Evolutionary conservation across 2,113 vertebrate genomes (phyloP).

Genomic region (Talpa occidentalis): DNA sequence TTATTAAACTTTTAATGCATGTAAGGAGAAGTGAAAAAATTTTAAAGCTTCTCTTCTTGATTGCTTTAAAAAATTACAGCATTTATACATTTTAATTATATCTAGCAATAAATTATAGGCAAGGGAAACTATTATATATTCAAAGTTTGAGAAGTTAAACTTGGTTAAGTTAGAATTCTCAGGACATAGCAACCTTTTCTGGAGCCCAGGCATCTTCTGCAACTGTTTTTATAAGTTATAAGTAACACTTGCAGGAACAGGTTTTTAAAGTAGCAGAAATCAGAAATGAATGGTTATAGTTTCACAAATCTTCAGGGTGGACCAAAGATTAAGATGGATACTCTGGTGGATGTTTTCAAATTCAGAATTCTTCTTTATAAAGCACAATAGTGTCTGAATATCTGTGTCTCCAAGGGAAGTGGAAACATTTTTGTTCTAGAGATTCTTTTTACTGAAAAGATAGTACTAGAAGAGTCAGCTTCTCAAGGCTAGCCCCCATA

Average conservation of each 20-base stretch:
- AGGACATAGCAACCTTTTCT: background rate
- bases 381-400: background rate
- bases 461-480: background rate
- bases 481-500: background rate
- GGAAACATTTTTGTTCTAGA: background rate
- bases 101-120: background rate
- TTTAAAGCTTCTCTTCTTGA: background rate
- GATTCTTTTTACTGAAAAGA: background rate
- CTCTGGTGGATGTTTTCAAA: background rate
- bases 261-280: constrained; percentile 38
- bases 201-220: background rate
- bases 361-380: constrained; percentile 15
- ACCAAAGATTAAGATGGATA: background rate
- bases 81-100: background rate
- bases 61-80: background rate
- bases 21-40: background rate
- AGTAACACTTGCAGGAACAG: background rate
- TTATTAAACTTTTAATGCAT: background rate
- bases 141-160: constrained; percentile 4
- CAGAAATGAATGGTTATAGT: background rate
- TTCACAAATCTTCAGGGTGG: background rate
- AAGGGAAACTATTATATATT: background rate
- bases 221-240: background rate
- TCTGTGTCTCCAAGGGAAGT: background rate
- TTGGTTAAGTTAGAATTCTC: constrained; percentile 3